phyloP scores from a whole-genome alignment of 2,888 invertebrate species.

The Horisme vitalbata region DNA sequence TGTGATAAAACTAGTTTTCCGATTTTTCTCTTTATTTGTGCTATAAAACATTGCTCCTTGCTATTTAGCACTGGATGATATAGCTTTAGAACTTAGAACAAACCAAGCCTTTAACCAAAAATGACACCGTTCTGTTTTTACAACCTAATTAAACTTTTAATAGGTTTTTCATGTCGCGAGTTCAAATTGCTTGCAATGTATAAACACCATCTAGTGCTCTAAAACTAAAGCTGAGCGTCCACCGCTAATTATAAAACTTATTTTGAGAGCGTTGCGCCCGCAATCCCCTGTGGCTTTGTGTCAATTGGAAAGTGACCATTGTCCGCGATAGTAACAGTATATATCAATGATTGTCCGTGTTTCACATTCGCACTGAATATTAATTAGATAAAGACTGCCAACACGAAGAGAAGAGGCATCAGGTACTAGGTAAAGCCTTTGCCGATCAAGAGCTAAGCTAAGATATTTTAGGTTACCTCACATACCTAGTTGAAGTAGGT shows the following conservation, averaged over 20 bases:
- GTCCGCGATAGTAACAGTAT: too few species aligned
- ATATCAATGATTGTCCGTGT: too few species aligned
- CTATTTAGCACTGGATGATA: too few species aligned
- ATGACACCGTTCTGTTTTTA: conserved; percentile 11
- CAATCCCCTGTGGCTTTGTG: conserved; percentile 38
- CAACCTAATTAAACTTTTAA: conserved; percentile 34
- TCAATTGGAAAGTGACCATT: conserved; percentile 47
- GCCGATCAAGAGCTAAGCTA: too few species aligned
- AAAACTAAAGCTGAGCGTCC: conserved; percentile 35
- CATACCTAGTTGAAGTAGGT: too few species aligned
- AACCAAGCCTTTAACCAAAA: conserved; percentile 8
- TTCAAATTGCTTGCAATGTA: conserved; percentile 39
- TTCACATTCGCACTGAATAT: conserved; percentile 38
- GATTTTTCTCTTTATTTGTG: too few species aligned
- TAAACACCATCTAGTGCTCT: conserved; percentile 33
- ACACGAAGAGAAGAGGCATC: background rate
- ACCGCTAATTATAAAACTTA: conserved; percentile 58
- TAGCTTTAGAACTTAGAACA: too few species aligned
- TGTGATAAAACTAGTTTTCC: too few species aligned
- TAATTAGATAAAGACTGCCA: conserved; percentile 37
- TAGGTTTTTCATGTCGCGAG: conserved; percentile 35
- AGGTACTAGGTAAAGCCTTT: too few species aligned
- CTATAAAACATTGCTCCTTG: too few species aligned
- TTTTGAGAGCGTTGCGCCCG: conserved; percentile 39
- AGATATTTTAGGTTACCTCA: too few species aligned